Base-by-base conservation (phyloP, 2,797 vertebrate species). In the Chaetophractus vellerosus region DNA sequence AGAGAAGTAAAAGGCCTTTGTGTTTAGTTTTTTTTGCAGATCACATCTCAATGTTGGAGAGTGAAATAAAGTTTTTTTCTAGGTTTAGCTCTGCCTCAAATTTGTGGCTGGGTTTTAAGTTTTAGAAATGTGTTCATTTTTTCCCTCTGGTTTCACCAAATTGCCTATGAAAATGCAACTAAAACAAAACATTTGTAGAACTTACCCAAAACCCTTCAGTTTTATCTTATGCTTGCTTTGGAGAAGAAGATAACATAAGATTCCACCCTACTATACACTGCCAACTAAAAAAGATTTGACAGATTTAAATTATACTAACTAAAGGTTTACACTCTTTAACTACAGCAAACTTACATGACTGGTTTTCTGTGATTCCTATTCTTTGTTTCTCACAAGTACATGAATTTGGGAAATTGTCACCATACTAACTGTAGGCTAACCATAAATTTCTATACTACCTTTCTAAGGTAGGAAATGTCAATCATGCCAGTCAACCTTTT, bases 1-100 rank as follows among this genome's bases (percentile, higher is more conserved):
- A 92, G 95, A 83, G 80, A 91, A 75, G 76, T 96, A 81, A 89
- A 93, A 97, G 68, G 83, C 50, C 83, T 92, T 74, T 96, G 69
- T 96, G 89, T 94, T 31, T 52, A 87, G 72, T 79, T 96, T 94
- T 96, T 94, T 95, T 86, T 95, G 69, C 88, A 93, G 84, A 82
- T 84, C 57, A 64, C 59, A 71, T 94, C 72, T 91, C 75, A 96
- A 91, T 95, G 83, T 71, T 96, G 83, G 66, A 85, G 26, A 93
- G 71, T 84, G 33, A 96, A 96, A 97, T 90, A 86, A 96, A 92
- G 74, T 1, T 55, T 69, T 64, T 66, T 75, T 66, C 81, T 41
- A 85, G 31, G 31, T 84, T 84, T 85, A 91, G 84, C 28, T 93
- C 61, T 96, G 52, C 50, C 52, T 48, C 18, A 93, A 61, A 55